These are phyloP conservation scores for Tiphia femorata DNA, from an alignment of 2,888 invertebrate genomes.

Conservation along the genomic window DNA sequence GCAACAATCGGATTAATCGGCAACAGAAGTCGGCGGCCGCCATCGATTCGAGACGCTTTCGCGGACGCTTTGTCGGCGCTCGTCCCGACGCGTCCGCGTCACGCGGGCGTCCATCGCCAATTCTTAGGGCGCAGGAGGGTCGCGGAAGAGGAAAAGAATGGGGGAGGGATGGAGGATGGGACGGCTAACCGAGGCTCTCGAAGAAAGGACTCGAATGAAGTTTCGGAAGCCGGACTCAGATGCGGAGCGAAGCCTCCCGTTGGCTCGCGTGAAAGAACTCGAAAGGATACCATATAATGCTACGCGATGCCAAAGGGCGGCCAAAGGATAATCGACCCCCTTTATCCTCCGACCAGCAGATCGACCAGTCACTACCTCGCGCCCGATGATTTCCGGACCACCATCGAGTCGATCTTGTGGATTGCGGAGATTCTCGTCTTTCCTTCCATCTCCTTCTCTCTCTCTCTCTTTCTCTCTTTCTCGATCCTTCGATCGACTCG, in stretches of 20 bases:
- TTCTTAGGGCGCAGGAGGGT: no score
- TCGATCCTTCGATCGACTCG: background rate
- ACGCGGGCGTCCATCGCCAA: no score
- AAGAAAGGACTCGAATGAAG: background rate
- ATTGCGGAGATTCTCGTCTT: background rate
- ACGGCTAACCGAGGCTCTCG: no score
- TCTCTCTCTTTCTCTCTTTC: background rate
- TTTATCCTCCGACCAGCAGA: slow-evolving; percentile 10
- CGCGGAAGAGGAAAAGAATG: background rate
- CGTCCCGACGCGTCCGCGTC: background rate
- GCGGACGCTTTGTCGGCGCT: slow-evolving; percentile 2
- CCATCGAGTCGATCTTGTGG: background rate
- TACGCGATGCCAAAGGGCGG: slow-evolving; percentile 1
- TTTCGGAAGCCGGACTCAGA: slow-evolving; percentile 9
- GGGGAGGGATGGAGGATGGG: no score
- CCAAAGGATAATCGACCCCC: slow-evolving; percentile 17
- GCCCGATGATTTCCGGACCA: slow-evolving; percentile 2
- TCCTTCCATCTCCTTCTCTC: background rate
- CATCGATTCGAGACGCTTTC: slow-evolving; percentile 2
- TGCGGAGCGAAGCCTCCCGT: slow-evolving; percentile 1
- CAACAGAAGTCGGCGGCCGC: background rate
- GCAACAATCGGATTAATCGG: slow-evolving; percentile 2
- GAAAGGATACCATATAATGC: no score
- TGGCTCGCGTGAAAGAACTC: no score
- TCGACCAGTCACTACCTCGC: slow-evolving; percentile 17